Evolutionary conservation across 1,140 invertebrate species (phyloP).

Genomic region (Xylocopa sonorina): DNA sequence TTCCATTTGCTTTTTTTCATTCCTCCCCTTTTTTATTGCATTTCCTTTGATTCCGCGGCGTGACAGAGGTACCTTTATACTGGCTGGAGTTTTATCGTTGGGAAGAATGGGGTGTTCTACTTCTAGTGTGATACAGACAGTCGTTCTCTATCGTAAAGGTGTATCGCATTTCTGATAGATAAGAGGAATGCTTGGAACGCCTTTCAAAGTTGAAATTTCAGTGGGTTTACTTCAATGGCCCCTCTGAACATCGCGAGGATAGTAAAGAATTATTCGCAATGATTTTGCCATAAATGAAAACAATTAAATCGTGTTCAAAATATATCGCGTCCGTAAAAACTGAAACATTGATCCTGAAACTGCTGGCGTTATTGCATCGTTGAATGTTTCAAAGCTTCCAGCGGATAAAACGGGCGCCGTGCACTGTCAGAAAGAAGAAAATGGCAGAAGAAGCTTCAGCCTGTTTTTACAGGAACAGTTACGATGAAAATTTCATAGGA

Average conservation of each 20-base stretch:
- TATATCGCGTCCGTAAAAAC: background rate
- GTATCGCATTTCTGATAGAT: background rate
- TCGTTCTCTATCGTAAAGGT: background rate
- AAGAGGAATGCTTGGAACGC: too few relatives aligned
- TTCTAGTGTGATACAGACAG: background rate
- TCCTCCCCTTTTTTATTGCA: background rate
- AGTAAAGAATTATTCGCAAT: background rate
- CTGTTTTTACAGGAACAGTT: background rate
- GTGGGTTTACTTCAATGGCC: too few relatives aligned
- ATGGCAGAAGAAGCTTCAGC: background rate
- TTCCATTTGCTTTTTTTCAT: background rate
- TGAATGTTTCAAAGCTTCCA: too few relatives aligned
- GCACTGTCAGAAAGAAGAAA: background rate
- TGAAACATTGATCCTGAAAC: background rate
- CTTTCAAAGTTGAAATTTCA: too few relatives aligned
- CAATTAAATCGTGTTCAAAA: background rate
- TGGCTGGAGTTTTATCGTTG: background rate
- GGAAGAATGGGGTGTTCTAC: background rate
- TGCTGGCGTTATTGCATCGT: too few relatives aligned
- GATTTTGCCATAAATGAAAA: too few relatives aligned
- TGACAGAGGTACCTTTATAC: background rate
- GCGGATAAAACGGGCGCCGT: background rate
- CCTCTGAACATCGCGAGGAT: too few relatives aligned
- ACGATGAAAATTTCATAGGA: constrained; percentile 13
- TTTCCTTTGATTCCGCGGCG: background rate